Conservation (phyloP, 2,113 vertebrate genomes). For the Jaculus jaculus region DNA sequence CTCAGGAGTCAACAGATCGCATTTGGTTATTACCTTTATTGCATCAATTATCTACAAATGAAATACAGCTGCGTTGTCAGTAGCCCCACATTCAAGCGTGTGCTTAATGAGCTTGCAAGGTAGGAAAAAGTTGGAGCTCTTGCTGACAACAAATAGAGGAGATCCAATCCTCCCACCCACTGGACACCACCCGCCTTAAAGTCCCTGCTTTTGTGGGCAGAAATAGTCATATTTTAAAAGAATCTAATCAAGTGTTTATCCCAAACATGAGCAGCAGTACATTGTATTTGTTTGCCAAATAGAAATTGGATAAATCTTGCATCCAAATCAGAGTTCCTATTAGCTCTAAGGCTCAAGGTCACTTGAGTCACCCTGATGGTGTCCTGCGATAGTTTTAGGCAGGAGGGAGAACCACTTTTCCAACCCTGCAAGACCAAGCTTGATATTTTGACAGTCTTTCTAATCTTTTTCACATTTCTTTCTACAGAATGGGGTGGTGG, state of each 20-base stretch:
- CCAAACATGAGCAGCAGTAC: slow-evolving; percentile 91
- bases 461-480: slow-evolving; percentile 84
- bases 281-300: slow-evolving; percentile 94
- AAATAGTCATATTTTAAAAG: slow-evolving; percentile 59
- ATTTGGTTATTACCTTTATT: slow-evolving; percentile 83
- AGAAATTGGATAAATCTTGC: slow-evolving; percentile 86
- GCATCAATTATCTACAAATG: slow-evolving; percentile 84
- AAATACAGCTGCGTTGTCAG: slow-evolving; percentile 86
- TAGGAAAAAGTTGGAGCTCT: slow-evolving; percentile 73
- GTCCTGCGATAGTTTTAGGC: not conserved
- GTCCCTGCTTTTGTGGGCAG: slow-evolving; percentile 61
- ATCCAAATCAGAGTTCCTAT: slow-evolving; percentile 73
- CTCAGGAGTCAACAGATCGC: slow-evolving; percentile 82
- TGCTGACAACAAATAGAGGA: slow-evolving; percentile 85
- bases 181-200: slow-evolving; percentile 78
- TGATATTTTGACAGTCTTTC: slow-evolving; percentile 77
- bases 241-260: slow-evolving; percentile 85
- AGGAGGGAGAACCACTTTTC: slow-evolving; percentile 43
- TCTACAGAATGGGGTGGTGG: slow-evolving; percentile 50
- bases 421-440: slow-evolving; percentile 55
- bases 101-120: slow-evolving; percentile 76
- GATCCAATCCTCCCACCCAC: slow-evolving; percentile 75
- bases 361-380: slow-evolving; percentile 47
- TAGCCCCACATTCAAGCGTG: slow-evolving; percentile 74
- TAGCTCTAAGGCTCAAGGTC: slow-evolving; percentile 84